Conservation (phyloP, 2,888 invertebrate genomes). For the Gibbula magus region DNA sequence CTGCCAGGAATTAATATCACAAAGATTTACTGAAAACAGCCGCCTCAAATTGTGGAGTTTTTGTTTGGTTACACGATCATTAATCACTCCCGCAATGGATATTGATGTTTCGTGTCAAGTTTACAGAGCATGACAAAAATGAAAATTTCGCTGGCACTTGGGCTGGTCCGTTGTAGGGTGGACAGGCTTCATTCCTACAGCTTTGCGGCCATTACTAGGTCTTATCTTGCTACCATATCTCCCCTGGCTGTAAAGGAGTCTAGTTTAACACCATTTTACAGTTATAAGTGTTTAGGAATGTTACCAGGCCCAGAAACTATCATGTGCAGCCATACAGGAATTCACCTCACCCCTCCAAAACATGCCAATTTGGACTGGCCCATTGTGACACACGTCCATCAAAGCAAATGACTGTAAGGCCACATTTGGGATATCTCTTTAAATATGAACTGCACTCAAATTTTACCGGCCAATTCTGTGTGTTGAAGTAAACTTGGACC, state of each 20-base stretch:
- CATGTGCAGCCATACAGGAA: not conserved
- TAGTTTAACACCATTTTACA: not conserved
- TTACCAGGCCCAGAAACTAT: not conserved
- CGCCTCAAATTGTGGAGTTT: constrained; percentile 37
- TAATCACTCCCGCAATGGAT: constrained; percentile 66
- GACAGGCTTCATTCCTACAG: constrained; percentile 17
- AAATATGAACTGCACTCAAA: constrained; percentile 50
- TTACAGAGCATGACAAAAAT: constrained; percentile 71
- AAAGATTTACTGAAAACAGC: constrained; percentile 35
- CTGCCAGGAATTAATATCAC: constrained; percentile 29
- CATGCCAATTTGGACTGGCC: constrained; percentile 51
- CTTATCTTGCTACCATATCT: not conserved
- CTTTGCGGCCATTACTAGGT: not conserved
- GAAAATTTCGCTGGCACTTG: constrained; percentile 69
- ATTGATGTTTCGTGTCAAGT: constrained; percentile 71
- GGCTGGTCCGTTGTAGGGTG: constrained; percentile 48
- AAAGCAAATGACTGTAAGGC: constrained; percentile 68
- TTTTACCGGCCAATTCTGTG: constrained; percentile 39
- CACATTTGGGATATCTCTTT: constrained; percentile 48
- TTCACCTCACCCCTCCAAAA: constrained; percentile 34
- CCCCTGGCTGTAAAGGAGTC: not conserved
- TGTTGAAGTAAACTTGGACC: constrained; percentile 30
- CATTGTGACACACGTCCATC: constrained; percentile 72
- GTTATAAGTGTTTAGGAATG: not conserved
- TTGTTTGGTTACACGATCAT: constrained; percentile 58